Evolutionary conservation across 1,140 invertebrate species (phyloP).

Genomic region (Thrips palmi): DNA sequence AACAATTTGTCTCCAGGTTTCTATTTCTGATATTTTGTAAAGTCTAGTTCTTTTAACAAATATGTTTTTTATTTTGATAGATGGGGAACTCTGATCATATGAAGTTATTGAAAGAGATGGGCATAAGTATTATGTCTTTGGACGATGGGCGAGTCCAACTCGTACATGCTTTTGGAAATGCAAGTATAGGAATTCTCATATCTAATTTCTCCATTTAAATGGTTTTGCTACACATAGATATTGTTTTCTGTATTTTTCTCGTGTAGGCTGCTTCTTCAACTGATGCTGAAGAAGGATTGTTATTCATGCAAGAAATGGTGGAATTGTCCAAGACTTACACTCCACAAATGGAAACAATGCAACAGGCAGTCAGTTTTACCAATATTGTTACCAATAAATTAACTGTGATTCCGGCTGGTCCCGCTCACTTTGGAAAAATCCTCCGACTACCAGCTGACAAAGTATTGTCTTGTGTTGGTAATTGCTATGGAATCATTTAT

Average conservation of each 20-base stretch:
- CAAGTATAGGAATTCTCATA: slow-evolving; percentile 25
- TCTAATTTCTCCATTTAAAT: slow-evolving; percentile 7
- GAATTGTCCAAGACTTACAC: slow-evolving; percentile 63
- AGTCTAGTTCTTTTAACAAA: not conserved
- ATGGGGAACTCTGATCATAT: slow-evolving; percentile 81
- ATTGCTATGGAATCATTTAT: not conserved
- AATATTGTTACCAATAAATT: slow-evolving; percentile 18
- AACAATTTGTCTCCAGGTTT: too few species aligned
- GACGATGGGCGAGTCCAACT: slow-evolving; percentile 80
- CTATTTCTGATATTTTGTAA: slow-evolving; percentile 1
- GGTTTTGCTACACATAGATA: slow-evolving; percentile 4
- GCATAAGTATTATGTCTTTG: slow-evolving; percentile 76
- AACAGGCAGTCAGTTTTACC: slow-evolving; percentile 16
- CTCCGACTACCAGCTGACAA: slow-evolving; percentile 22
- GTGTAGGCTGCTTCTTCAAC: slow-evolving; percentile 60
- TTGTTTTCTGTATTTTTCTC: slow-evolving; percentile 13
- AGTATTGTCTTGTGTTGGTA: not conserved
- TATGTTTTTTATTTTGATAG: slow-evolving; percentile 20
- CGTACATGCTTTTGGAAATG: slow-evolving; percentile 65
- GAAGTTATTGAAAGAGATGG: slow-evolving; percentile 76
- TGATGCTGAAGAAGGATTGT: slow-evolving; percentile 78
- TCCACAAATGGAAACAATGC: slow-evolving; percentile 24
- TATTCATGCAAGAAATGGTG: slow-evolving; percentile 96
- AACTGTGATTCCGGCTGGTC: slow-evolving; percentile 51
- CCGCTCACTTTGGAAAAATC: slow-evolving; percentile 78